phyloP scores from a whole-genome alignment of 2,888 invertebrate species.

The Heterodera filipjevi region DNA sequence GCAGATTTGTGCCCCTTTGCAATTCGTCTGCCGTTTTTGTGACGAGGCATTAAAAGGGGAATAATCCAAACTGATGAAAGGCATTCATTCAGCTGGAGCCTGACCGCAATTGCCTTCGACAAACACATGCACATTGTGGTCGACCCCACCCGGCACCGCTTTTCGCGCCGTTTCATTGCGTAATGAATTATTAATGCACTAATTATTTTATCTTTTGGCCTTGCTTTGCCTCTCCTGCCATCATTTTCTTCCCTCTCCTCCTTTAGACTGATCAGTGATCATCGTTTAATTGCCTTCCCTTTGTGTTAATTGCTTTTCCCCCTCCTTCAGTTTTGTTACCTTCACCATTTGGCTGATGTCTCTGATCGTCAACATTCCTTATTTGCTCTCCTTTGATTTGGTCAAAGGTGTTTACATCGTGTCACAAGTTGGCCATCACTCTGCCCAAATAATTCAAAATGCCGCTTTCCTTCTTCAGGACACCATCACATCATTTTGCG shows the following conservation, averaged over 20 bases:
- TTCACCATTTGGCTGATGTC: conserved; percentile 23
- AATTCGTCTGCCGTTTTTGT: conserved; percentile 60
- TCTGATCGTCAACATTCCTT: conserved; percentile 11
- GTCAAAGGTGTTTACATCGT: neutral
- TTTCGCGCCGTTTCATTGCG: conserved; percentile 39
- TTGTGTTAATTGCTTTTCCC: neutral
- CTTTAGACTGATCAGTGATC: too few species aligned
- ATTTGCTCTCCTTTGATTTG: neutral
- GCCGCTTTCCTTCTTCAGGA: neutral
- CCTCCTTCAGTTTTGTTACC: neutral
- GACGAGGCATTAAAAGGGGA: conserved; percentile 45
- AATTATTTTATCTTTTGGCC: neutral
- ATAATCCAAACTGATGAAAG: neutral
- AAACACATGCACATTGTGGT: conserved; percentile 61
- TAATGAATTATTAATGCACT: neutral
- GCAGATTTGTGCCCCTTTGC: conserved; percentile 55
- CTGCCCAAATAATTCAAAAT: neutral
- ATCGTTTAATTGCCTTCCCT: too few species aligned
- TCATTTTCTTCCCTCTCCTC: neutral
- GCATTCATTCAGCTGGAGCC: conserved; percentile 48
- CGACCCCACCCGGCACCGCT: conserved; percentile 54
- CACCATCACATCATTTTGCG: conserved; percentile 44
- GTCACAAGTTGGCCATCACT: neutral
- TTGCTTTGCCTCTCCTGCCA: neutral
- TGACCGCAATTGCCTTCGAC: conserved; percentile 60